Conservation (phyloP, 30 jellyfish, hydroid and myxozoan species). For the Aurelia sp. region DNA sequence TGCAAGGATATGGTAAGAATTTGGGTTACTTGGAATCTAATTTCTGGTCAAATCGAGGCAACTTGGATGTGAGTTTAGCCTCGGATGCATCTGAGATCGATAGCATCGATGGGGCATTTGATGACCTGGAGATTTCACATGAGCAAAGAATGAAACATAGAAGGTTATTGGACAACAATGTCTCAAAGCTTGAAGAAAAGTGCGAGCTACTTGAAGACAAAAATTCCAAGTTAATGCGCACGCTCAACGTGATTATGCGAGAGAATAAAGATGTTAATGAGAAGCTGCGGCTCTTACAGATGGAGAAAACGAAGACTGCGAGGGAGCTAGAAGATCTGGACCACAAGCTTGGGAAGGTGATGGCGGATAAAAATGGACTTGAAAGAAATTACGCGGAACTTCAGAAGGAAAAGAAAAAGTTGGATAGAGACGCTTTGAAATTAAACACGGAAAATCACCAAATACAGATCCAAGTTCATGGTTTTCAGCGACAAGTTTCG, state of each 20-base stretch:
- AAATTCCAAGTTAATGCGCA: conserved; percentile 63
- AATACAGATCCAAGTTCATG: conserved; percentile 34
- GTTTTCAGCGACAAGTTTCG: conserved; percentile 46
- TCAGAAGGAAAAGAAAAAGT: conserved; percentile 23
- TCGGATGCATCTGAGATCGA: conserved; percentile 44
- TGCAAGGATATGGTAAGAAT: conserved; percentile 1
- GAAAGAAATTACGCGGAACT: conserved; percentile 23
- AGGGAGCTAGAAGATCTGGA: conserved; percentile 36
- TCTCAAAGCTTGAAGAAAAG: conserved; percentile 62
- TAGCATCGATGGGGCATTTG: conserved; percentile 49
- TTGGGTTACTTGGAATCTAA: conserved; percentile 1
- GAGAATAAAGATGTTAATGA: conserved; percentile 78
- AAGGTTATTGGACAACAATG: conserved; percentile 24
- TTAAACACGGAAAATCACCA: conserved; percentile 46
- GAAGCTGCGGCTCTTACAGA: conserved; percentile 43
- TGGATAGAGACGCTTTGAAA: conserved; percentile 39
- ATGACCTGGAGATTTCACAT: conserved; percentile 39
- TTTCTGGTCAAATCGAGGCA: conserved; percentile 23
- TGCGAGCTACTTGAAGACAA: conserved; percentile 63
- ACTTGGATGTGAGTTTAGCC: conserved; percentile 44
- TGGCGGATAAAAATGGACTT: conserved; percentile 33
- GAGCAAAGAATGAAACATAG: conserved; percentile 42
- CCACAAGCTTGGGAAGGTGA: conserved; percentile 13
- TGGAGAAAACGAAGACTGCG: conserved; percentile 56
- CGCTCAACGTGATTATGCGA: conserved; percentile 64